These are phyloP conservation scores for Erannis defoliaria DNA, from an alignment of 2,888 invertebrate species.

Conservation along the genomic window DNA sequence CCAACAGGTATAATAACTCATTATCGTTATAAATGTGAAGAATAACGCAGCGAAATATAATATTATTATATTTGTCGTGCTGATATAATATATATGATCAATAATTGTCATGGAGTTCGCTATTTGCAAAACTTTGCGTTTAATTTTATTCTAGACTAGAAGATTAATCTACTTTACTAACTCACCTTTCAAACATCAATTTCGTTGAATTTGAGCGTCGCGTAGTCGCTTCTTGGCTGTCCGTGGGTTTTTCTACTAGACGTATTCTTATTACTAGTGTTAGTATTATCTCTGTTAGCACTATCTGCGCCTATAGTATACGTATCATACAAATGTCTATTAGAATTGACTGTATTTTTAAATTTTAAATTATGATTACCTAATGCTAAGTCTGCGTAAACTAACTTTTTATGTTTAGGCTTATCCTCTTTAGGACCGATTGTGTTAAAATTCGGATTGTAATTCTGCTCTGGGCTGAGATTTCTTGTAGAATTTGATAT, in stretches of 20 bases:
- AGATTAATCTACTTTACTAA: neutral
- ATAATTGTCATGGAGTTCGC: no score
- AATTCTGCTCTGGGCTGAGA: conserved; percentile 71
- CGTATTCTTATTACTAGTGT: conserved; percentile 69
- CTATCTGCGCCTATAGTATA: conserved; percentile 80
- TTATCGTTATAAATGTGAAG: no score
- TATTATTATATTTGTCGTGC: no score
- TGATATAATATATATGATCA: no score
- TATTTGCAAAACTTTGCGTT: no score
- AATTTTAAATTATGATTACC: conserved; percentile 86
- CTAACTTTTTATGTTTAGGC: conserved; percentile 82
- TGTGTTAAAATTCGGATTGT: conserved; percentile 70
- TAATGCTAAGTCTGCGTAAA: conserved; percentile 84
- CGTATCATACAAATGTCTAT: conserved; percentile 84
- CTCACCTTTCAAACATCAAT: conserved; percentile 84
- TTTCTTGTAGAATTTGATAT: conserved; percentile 83
- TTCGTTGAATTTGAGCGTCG: conserved; percentile 83
- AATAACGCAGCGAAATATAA: no score
- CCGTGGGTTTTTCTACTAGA: conserved; percentile 67
- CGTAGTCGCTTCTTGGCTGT: conserved; percentile 79
- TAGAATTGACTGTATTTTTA: conserved; percentile 86
- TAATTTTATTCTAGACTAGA: no score
- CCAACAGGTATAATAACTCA: neutral
- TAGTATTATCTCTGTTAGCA: conserved; percentile 73
- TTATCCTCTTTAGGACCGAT: conserved; percentile 77